phyloP scores from a whole-genome alignment of 2,113 vertebrate genomes.

The Brevimyrus niger region DNA sequence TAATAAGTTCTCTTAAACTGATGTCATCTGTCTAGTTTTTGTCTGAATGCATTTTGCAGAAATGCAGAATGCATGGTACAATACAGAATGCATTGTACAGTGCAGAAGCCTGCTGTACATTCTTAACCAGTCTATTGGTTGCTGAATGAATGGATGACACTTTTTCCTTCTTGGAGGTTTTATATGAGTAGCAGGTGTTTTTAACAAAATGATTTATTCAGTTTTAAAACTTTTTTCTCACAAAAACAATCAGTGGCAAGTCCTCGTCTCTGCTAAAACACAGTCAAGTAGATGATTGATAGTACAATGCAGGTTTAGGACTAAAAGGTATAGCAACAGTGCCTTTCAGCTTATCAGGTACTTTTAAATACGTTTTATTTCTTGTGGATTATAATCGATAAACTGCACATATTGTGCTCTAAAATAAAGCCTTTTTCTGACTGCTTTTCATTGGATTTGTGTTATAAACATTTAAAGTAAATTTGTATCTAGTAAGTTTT shows the following conservation, averaged over 20 bases:
- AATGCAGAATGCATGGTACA: background rate
- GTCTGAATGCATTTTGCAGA: background rate
- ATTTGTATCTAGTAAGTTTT: background rate
- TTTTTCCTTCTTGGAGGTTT: background rate
- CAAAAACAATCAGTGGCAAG: background rate
- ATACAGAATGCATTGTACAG: background rate
- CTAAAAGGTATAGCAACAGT: background rate
- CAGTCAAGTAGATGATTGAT: background rate
- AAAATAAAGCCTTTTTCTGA: background rate
- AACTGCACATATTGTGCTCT: background rate
- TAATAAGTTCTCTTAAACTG: background rate
- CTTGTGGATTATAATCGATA: background rate
- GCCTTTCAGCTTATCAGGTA: background rate
- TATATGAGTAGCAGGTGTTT: background rate
- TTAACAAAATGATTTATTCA: background rate
- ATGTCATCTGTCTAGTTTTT: background rate
- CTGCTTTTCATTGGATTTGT: background rate
- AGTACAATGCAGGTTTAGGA: background rate
- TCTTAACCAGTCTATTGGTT: background rate
- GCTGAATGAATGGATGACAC: background rate
- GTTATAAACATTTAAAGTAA: background rate
- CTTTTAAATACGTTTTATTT: background rate
- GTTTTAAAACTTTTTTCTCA: background rate
- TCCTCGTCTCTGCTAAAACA: background rate
- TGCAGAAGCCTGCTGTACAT: background rate